phyloP scores from a whole-genome alignment of 2,113 vertebrate species.

The Peromyscus polionotus region DNA sequence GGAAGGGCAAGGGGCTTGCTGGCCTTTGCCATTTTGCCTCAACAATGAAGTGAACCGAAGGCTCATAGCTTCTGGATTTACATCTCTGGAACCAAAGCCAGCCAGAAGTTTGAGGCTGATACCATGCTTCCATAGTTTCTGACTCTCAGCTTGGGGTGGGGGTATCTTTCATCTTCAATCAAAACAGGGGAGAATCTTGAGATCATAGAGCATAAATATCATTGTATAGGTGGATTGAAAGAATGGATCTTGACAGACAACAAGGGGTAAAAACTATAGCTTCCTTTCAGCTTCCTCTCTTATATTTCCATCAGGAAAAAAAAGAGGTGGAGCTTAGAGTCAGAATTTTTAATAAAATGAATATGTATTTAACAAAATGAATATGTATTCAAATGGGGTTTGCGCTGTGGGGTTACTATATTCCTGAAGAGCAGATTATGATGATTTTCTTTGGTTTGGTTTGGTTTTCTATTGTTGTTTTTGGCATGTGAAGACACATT shows the following conservation, averaged over 20 bases:
- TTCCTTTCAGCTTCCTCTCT: neutral
- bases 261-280: neutral
- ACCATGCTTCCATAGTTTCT: neutral
- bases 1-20: no score
- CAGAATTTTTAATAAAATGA: neutral
- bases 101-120: neutral
- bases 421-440: neutral
- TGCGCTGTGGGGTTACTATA: neutral
- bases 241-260: neutral
- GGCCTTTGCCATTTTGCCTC: neutral
- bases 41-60: neutral
- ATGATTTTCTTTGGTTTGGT: neutral
- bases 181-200: neutral
- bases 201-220: neutral
- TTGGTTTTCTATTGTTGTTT: neutral
- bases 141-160: neutral
- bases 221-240: neutral
- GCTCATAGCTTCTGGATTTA: neutral
- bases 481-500: neutral
- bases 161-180: neutral
- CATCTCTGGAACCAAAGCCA: neutral
- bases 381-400: neutral
- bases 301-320: neutral
- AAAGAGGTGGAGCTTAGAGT: neutral
- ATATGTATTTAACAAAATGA: neutral